Conservation (phyloP, 2,797 vertebrate genomes). For the Enteromius afrohamiltoni region DNA sequence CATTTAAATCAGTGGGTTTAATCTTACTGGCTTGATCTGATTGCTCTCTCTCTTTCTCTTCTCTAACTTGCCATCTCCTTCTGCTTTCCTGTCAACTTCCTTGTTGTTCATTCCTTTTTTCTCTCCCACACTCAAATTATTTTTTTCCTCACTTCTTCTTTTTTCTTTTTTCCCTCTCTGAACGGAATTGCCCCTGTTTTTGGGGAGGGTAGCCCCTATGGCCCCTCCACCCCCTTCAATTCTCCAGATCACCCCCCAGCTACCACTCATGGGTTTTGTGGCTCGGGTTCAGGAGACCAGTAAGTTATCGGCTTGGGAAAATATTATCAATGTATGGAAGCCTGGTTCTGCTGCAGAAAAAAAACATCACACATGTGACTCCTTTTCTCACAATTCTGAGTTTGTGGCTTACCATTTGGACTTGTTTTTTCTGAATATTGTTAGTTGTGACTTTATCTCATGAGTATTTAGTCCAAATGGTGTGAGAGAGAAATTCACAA, state of each 20-base stretch:
- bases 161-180: neutral
- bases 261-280: slow-evolving; percentile 99
- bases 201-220: slow-evolving; percentile 50
- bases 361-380: neutral
- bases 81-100: neutral
- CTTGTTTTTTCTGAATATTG: neutral
- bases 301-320: slow-evolving; percentile 80
- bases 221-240: slow-evolving; percentile 94
- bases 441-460: neutral
- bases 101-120: neutral
- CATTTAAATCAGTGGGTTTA: neutral
- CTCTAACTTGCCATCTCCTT: slow-evolving; percentile 10
- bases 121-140: neutral
- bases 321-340: neutral
- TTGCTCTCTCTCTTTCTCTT: slow-evolving; percentile 10
- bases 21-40: neutral
- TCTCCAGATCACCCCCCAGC: slow-evolving; percentile 98
- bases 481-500: neutral
- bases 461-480: neutral
- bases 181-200: slow-evolving; percentile 14
- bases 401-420: neutral
- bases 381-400: neutral
- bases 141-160: neutral
- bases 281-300: slow-evolving; percentile 99
- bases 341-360: neutral